Evolutionary conservation across 2,888 invertebrate species (phyloP), one percentile per base, ranked within the genome.

Genomic region (Lepidocyrtinus sp.): DNA sequence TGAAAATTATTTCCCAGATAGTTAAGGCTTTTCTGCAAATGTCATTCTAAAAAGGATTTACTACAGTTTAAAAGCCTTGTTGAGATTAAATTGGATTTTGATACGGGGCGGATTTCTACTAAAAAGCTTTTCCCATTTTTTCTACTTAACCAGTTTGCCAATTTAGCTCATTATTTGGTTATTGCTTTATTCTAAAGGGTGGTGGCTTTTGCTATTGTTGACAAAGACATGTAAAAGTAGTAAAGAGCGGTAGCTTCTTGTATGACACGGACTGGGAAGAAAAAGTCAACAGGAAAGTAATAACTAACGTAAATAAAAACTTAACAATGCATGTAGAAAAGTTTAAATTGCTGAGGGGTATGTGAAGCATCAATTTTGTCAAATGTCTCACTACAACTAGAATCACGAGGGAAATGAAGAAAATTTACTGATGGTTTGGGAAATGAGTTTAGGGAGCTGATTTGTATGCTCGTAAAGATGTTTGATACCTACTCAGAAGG

Each of bases 261-360:
- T 36, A 36, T 12, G 36, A 36, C n/a, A 36, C 61, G 36, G 36
- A 59, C 5, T 12, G n/a, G 19, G 17, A 55, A 55, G 36, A 55
- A 68, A 62, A 75, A 75, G 75, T 75, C 75, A 75, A 68, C 75
- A 75, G 68, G 75, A 12, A 75, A 36, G 75, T 75, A 75, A 75
- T 75, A 75, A 75, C 59, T 75, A 50, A 68, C 15, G 61, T 21
- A 71, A n/a, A 63, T 24, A 72, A 50, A 72, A 12, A 72, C 61
- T 19, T 36, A 74, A 74, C 65, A 65, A 74, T 74, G 65, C 19
- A 36, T 36, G 12, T 12, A 36, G 36, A 36, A 5, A 27, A 46
- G 64, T 64, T 5, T 65, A 27, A 26, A 25, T 45, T 45, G 62
- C 26, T 59, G 22, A 21, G 27, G 74, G 9, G 67, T n/a, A 17